These are phyloP conservation scores for Epinotia demarniana DNA, from an alignment of 2,888 invertebrate genomes.

Conservation along the genomic window DNA sequence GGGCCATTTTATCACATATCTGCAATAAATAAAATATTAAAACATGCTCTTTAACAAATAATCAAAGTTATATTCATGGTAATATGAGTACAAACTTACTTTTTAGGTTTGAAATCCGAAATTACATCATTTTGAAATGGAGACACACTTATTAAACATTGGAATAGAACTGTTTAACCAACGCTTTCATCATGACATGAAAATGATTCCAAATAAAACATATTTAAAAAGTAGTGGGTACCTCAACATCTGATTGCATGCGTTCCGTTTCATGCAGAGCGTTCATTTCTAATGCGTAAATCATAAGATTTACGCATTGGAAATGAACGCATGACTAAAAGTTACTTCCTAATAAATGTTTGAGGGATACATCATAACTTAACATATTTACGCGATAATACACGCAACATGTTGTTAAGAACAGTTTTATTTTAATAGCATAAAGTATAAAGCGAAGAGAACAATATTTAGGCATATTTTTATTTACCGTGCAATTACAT, in stretches of 20 bases:
- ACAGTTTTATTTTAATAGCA: too few relatives aligned
- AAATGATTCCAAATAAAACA: constrained; percentile 1
- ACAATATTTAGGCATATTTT: too few relatives aligned
- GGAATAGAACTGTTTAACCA: constrained; percentile 21
- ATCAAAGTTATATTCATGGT: neutral
- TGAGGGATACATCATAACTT: too few relatives aligned
- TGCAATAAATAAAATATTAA: constrained; percentile 10
- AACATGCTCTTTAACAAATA: neutral
- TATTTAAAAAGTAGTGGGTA: constrained; percentile 10
- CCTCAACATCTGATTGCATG: neutral
- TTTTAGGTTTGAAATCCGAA: neutral
- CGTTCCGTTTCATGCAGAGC: constrained; percentile 13
- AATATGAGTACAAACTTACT: constrained; percentile 33
- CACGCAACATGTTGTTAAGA: too few relatives aligned
- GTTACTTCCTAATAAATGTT: too few relatives aligned
- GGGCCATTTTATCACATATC: constrained; percentile 29
- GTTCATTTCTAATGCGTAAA: neutral
- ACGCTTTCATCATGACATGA: constrained; percentile 34
- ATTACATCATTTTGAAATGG: neutral
- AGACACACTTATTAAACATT: constrained; percentile 17
- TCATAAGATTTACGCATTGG: too few relatives aligned
- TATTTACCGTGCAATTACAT: neutral
- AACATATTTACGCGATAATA: too few relatives aligned
- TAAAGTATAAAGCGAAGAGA: too few relatives aligned
- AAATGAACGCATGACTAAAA: too few relatives aligned